Evolutionary conservation across 1,140 invertebrate genomes (phyloP), one percentile per base, ranked within the genome.

Genomic region (Grapholita molesta): DNA sequence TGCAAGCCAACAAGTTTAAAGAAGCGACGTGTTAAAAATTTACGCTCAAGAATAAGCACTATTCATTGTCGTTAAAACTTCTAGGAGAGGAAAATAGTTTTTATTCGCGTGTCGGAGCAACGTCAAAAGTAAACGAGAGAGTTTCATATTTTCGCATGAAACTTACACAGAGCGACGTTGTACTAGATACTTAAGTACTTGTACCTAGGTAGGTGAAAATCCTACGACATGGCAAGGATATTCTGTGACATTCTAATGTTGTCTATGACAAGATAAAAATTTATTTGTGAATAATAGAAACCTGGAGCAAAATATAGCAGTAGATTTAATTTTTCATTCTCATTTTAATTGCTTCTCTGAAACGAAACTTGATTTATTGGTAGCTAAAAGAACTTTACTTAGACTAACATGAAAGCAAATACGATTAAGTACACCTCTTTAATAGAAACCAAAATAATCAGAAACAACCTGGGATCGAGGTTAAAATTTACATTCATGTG

Each of bases 11-110:
- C 53, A 57, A 57, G 11, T 57, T 12, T 25, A 7, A 25, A 57
- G 53, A 28, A 15, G 23, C 23, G n/a, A 76, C 69, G 73, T 75
- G 72, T 70, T 70, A 73, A 73, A 77, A 82, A 80, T 82, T 77
- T 80, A 83, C 79, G 72, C 75, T 72, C 70, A 72, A 73, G 73
- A 80, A 83, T 80, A 75, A 83, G 74, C 70, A 72, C 68, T 70
- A 73, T 76, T 57, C 53, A 57, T 57, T 57, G 53, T 57, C 53
- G 53, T 57, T 57, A 57, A 57, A 83, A 78, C 72, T 77, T 83
- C 73, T 61, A 52, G 57, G 57, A 66, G 35, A 53, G 71, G 74
- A 75, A 73, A 81, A 74, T 72, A 66, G 73, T 71, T 72, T 71
- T 74, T 71, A 71, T 70, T 70, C 28, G 15, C 15, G 30, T n/a